These are phyloP conservation scores for Zootermopsis nevadensis DNA, from an alignment of 2,888 invertebrate species.

Conservation along the genomic window DNA sequence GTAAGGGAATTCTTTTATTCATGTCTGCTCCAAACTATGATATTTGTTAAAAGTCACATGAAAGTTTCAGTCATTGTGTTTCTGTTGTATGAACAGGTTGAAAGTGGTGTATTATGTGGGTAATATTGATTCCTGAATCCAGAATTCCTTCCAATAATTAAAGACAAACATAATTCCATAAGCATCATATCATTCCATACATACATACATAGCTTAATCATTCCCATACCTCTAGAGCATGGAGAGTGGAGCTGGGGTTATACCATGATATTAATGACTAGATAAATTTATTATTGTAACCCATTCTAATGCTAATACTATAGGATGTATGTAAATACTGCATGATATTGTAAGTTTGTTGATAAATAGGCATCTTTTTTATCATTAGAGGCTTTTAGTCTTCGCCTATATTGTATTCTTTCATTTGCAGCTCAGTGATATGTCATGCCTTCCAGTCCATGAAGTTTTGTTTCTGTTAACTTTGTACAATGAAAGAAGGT, in stretches of 20 bases:
- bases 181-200: slow-evolving; percentile 10
- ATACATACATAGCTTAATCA: neutral
- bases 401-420: neutral
- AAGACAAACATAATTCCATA: slow-evolving; percentile 22
- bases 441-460: slow-evolving; percentile 6
- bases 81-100: neutral
- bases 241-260: neutral
- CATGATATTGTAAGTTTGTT: neutral
- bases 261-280: neutral
- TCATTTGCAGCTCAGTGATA: neutral
- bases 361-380: neutral
- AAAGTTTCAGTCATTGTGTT: neutral
- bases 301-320: neutral
- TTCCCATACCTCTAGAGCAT: neutral
- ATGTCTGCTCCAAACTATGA: too few species aligned
- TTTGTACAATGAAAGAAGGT: neutral
- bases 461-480: neutral
- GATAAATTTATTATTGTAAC: neutral
- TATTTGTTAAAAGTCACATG: too few species aligned
- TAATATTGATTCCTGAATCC: neutral
- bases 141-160: slow-evolving; percentile 14
- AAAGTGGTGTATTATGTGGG: neutral
- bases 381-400: neutral
- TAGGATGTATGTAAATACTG: neutral
- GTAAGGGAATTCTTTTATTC: too few species aligned